Evolutionary conservation across 2,113 vertebrate genomes (phyloP).

Genomic region (Pituophis catenifer): DNA sequence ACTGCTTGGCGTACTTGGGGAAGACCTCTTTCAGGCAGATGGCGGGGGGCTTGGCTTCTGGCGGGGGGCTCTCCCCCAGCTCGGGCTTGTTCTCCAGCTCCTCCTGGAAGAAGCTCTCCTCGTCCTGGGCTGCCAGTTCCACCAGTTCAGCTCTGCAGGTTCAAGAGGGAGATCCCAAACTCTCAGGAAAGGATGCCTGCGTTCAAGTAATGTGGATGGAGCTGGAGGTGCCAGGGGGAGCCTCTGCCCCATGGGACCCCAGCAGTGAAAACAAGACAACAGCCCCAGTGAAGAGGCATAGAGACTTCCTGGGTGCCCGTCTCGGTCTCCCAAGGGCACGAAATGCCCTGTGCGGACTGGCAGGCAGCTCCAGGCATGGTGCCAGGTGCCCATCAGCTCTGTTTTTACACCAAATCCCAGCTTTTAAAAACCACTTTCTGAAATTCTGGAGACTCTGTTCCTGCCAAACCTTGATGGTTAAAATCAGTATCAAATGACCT

Average conservation of each 20-base stretch:
- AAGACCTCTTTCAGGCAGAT: constrained; percentile 94
- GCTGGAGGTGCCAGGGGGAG: background rate
- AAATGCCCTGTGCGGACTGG: background rate
- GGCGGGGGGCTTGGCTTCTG: constrained; percentile 71
- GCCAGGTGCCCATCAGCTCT: background rate
- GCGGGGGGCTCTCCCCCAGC: fast-evolving
- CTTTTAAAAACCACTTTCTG: background rate
- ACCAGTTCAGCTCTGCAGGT: constrained; percentile 58
- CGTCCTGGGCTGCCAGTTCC: constrained; percentile 1
- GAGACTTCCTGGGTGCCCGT: background rate
- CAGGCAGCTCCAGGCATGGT: background rate
- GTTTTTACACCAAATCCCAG: background rate
- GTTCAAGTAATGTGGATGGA: background rate
- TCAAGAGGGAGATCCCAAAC: background rate
- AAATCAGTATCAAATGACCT: background rate
- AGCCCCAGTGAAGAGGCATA: background rate
- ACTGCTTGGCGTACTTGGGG: constrained; percentile 92
- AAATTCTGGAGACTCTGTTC: background rate
- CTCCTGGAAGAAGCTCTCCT: constrained; percentile 54
- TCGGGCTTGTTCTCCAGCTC: background rate
- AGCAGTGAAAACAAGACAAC: background rate
- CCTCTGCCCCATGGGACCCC: background rate
- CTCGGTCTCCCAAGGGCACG: background rate
- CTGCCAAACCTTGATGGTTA: background rate
- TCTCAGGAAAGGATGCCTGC: background rate